These are phyloP conservation scores for Diorhabda sublineata DNA, from an alignment of 1,140 invertebrate species.

Conservation along the genomic window DNA sequence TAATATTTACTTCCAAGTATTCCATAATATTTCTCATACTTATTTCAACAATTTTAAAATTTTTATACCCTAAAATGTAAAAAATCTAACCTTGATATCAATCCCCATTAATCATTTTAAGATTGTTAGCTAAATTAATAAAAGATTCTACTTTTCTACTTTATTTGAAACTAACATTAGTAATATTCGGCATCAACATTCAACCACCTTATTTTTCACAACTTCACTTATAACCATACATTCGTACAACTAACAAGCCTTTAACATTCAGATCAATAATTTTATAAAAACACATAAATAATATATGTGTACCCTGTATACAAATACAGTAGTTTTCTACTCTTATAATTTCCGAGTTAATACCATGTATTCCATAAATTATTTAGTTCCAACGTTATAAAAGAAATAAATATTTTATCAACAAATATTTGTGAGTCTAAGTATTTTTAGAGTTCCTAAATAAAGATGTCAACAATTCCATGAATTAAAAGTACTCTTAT, in stretches of 20 bases:
- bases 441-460: not conserved
- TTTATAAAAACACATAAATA: conserved; percentile 23
- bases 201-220: too few species aligned
- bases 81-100: too few species aligned
- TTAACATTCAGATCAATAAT: conserved; percentile 13
- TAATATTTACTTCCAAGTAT: too few species aligned
- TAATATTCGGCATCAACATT: too few species aligned
- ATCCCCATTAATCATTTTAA: too few species aligned
- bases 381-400: not conserved
- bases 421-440: not conserved
- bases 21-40: too few species aligned
- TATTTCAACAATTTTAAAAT: too few species aligned
- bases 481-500: not conserved
- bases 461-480: conserved; percentile 5
- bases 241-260: not conserved
- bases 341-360: conserved; percentile 2
- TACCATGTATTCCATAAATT: not conserved
- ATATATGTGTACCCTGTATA: conserved; percentile 9
- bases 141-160: too few species aligned
- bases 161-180: too few species aligned
- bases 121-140: too few species aligned
- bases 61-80: too few species aligned
- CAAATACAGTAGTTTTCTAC: conserved; percentile 12
- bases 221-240: too few species aligned
- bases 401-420: not conserved